A percentile compares a stretch with the other conserved stretches of the same genome.
Evolutionary conservation across 2,888 invertebrate genomes (phyloP).

Genomic region (Lamellibrachia satsuma): DNA sequence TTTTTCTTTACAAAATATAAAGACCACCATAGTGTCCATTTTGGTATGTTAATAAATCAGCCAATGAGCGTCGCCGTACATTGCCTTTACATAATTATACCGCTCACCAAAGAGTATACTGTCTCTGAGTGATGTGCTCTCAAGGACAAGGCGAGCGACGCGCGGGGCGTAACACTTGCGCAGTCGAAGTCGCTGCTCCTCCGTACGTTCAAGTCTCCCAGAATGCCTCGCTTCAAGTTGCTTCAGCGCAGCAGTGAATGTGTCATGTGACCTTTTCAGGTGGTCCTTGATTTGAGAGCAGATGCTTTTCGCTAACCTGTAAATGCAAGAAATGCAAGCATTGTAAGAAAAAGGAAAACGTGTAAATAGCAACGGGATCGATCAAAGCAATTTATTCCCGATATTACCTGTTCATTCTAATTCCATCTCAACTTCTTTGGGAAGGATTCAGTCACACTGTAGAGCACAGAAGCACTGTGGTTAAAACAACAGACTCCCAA

Average conservation of each 20-base stretch:
- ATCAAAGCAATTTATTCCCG: not conserved
- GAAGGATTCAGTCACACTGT: not conserved
- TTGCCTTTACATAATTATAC: not conserved
- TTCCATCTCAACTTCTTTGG: not conserved
- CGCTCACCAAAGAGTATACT: constrained; percentile 75
- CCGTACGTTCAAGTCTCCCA: constrained; percentile 80
- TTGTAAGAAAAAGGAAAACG: not conserved
- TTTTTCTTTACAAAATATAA: too few species aligned
- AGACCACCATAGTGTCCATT: too few species aligned
- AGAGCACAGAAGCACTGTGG: not conserved
- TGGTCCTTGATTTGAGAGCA: constrained; percentile 81
- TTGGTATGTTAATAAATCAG: too few species aligned
- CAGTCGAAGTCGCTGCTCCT: constrained; percentile 74
- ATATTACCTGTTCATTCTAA: not conserved
- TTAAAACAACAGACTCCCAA: not conserved
- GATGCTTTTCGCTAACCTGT: constrained; percentile 77
- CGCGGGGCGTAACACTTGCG: constrained; percentile 80
- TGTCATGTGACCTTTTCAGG: constrained; percentile 79
- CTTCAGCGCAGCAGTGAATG: constrained; percentile 77
- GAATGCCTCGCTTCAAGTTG: constrained; percentile 70
- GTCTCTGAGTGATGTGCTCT: constrained; percentile 85
- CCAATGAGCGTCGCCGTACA: too few species aligned
- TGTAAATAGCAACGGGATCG: not conserved
- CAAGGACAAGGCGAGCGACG: constrained; percentile 82
- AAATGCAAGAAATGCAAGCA: constrained; percentile 14